Evolutionary conservation across 2,888 invertebrate species (phyloP), one percentile per base, ranked within the genome.

Genomic region (Dioctria linearis): DNA sequence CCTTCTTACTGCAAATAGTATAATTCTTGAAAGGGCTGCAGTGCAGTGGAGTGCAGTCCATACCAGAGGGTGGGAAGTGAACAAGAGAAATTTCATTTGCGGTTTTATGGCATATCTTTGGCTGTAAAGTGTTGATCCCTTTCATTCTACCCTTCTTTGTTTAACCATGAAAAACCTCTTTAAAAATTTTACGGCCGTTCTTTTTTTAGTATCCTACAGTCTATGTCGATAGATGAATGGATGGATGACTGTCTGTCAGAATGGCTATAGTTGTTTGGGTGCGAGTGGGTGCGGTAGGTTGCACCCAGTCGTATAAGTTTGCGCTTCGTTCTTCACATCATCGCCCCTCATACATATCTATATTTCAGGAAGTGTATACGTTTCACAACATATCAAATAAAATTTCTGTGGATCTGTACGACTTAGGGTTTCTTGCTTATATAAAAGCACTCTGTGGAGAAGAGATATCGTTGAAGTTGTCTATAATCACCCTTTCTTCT

Each of bases 101-200:
- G 75, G 65, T 80, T 82, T 82, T 82, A 82, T 82, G 40, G 75
- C 73, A 67, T 79, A 82, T 82, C 80, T 82, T 80, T 71, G 80
- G 79, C 79, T 73, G 67, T 82, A 82, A 82, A 82, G 65, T 67
- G 78, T 75, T 82, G 82, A 82, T 82, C 82, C 82, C 79, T 79
- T 80, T 78, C 73, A 57, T 73, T 73, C 54, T 73, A 37, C 73
- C 57, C 57, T 73, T 73, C 73, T 80, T 82, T 82, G 80, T 82
- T 82, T 82, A 80, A 82, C 82, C 80, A 71, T 80, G 37, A 78
- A 78, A 66, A 82, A 80, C 71, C 78, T 71, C 82, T 82, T 82
- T 80, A 80, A 82, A 82, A 80, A 46, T 79, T 82, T 82, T 82
- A 82, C 82, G 79, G 80, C 79, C 78, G 80, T 80, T 79, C 71